Base-by-base conservation (phyloP, 2,113 vertebrate species). In the Sinocyclocheilus maitianheensis region DNA sequence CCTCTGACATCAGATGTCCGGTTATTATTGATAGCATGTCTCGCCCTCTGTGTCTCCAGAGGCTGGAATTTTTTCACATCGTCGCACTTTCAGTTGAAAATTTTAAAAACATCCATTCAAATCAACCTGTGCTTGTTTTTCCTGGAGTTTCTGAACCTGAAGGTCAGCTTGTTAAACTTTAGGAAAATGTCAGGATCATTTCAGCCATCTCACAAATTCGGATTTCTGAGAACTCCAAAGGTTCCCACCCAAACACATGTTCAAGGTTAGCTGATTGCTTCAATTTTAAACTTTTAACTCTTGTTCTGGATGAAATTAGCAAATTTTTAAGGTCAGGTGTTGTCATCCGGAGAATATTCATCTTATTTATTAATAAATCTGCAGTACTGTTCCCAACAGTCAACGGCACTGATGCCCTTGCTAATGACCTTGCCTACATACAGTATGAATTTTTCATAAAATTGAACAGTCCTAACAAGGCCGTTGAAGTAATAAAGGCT, bases 81-180 rank as follows among this genome's bases (percentile, higher is more conserved):
- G 0, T 30, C 8, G 14, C 46, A 22, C 48, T 55, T 34, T 71
- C 81, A 3, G 8, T 6, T 37, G 18, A 71, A 69, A 83, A 13
- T 53, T n/a, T 7, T 1, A 53, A 53, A 75, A 65, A 62, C 67
- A 63, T 30, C 26, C 1, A 8, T 67, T 80, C 77, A 37, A 58
- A 8, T 82, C 62, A 80, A 51, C 53, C 12, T 4, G 37, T 81
- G 65, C 67, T 76, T 83, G n/a, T 43, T 76, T 83, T 74, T 48
- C 78, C 37, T 43, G 37, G 24, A 74, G 77, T 81, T 53, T 74
- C 40, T 37, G 79, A 65, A 37, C 60, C 71, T 53, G 69, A 86
- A 86, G 79, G 85, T 86, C 85, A 86, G n/a, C 48, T 88, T 85
- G 85, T 72, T 85, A 71, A 78, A 37, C 58, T 85, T 88, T 20